Evolutionary conservation across 2,797 vertebrate species (phyloP), one percentile per base, ranked within the genome.

Genomic region (Toxotes lorentzi): DNA sequence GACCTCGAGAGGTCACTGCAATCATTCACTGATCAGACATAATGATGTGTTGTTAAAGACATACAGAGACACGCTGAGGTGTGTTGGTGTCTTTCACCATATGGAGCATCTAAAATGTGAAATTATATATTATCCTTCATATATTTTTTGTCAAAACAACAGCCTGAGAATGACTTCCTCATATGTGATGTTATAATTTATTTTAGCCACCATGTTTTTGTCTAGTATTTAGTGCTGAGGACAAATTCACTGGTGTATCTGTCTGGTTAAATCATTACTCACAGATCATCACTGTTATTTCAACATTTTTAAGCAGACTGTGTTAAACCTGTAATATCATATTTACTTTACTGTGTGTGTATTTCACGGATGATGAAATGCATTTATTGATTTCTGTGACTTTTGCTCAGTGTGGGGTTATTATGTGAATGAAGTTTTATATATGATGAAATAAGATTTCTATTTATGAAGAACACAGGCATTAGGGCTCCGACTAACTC

Each of bases 11-110:
- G 35, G 34, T 70, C 45, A 24, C 34, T 53, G 53, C 59, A 70
- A 63, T 80, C 62, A 34, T 23, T 79, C 62, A 41, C 50, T 78
- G 67, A 75, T 75, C 19, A 63, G 40, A 70, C 65, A 65, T 64
- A 53, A 48, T 30, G 24, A 70, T 41, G 58, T 21, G 50, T 53
- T 56, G 19, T 30, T 48, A 4, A 34, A 40, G 30, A 57, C 16
- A 13, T 2, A 8, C 19, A 35, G 2, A 30, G 34, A 53, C 34
- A 40, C 67, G 38, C 21, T 21, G 9, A 54, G 30, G 32, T 53
- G 45, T 13, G 17, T n/a, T 7, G 7, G n/a, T 45, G 19, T 0
- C 7, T 3, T 3, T 53, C 2, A 34, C 51, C 32, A 45, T 32
- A 21, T 8, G 2, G 40, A 40, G 7, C 34, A 38, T 41, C 40